Base-by-base conservation (phyloP, 2,888 invertebrate species). In the Pinctada fucata region DNA sequence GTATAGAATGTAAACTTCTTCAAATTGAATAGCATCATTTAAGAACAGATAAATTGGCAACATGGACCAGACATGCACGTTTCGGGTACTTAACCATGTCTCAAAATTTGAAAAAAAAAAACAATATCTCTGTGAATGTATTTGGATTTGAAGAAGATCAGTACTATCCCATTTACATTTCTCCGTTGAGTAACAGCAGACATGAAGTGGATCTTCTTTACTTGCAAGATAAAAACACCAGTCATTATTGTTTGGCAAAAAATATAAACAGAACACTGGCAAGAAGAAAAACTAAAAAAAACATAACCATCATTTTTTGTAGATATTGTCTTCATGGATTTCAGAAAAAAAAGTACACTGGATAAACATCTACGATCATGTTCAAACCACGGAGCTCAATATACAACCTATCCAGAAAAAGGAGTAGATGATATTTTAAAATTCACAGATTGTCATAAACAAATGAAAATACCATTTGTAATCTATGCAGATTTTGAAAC, bases 31-130 rank as follows among this genome's bases (percentile, higher is more conserved):
- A n/a, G n/a, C n/a, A n/a, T n/a, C n/a, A n/a, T n/a, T n/a, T n/a
- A n/a, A n/a, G n/a, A n/a, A n/a, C n/a, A n/a, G n/a, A n/a, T n/a
- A n/a, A n/a, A n/a, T n/a, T n/a, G n/a, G n/a, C n/a, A n/a, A n/a
- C n/a, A n/a, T n/a, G n/a, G n/a, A n/a, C n/a, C n/a, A n/a, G n/a
- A n/a, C n/a, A n/a, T n/a, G n/a, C n/a, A n/a, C n/a, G n/a, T n/a
- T n/a, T n/a, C n/a, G n/a, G n/a, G n/a, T n/a, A n/a, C n/a, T n/a
- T n/a, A n/a, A n/a, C n/a, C n/a, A n/a, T n/a, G 72, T 81, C 4
- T 49, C 31, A n/a, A 77, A 72, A 64, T 79, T 81, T 79, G 81
- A 81, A 66, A 73, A 79, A 74, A 74, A 76, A 79, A 58, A 81
- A 81, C 50, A 47, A 71, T 67, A 82, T 82, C 48, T 79, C 81